These are phyloP conservation scores for Esox niger DNA, from an alignment of 2,113 vertebrate genomes.

Conservation along the genomic window DNA sequence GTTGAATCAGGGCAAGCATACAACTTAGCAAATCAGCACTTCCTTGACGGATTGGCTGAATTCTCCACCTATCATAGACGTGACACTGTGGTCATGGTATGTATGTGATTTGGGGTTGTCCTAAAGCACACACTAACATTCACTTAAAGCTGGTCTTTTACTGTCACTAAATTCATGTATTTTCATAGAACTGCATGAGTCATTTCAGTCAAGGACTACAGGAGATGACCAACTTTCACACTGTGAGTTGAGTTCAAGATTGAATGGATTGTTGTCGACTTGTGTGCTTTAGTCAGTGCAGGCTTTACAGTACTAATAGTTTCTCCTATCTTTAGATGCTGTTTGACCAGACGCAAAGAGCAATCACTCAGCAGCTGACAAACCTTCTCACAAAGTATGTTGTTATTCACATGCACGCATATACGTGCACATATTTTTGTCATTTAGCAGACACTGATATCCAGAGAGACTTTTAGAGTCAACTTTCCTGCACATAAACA, in stretches of 20 bases:
- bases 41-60: constrained; percentile 64
- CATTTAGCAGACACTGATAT: too few relatives aligned
- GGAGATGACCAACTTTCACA: constrained; percentile 74
- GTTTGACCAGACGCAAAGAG: constrained; percentile 75
- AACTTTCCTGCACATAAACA: too few relatives aligned
- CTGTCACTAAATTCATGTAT: background rate
- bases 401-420: background rate
- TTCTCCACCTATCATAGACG: constrained; percentile 53
- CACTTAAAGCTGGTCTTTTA: background rate
- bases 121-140: too few relatives aligned
- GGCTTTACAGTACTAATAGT: background rate
- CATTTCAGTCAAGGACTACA: constrained; percentile 73
- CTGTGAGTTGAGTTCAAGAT: constrained; percentile 51
- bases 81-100: constrained; percentile 55
- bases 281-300: background rate
- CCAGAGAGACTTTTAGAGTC: too few relatives aligned
- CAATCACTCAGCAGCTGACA: constrained; percentile 71
- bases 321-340: constrained; percentile 62
- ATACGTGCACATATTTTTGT: too few relatives aligned
- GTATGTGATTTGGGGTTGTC: background rate
- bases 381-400: constrained; percentile 66
- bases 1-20: constrained; percentile 74
- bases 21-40: constrained; percentile 67
- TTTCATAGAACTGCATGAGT: constrained; percentile 63
- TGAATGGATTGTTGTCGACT: background rate